A percentile compares a stretch with the other conserved stretches of the same genome.
These are phyloP conservation scores for Coendou prehensilis DNA, from an alignment of 2,797 vertebrate species.

Conservation along the genomic window DNA sequence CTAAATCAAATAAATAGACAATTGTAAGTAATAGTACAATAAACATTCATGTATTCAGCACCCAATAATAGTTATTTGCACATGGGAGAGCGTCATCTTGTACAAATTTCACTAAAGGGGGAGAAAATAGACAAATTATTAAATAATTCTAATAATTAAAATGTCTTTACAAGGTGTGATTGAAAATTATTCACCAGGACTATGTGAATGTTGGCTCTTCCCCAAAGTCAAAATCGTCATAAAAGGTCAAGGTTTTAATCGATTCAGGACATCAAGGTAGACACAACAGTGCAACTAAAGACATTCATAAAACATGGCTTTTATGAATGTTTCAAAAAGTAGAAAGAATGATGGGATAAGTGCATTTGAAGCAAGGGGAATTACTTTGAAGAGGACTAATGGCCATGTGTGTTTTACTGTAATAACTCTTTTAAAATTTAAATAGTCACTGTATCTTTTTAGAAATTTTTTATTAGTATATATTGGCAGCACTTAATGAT, in stretches of 20 bases:
- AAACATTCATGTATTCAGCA: neutral
- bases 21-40: neutral
- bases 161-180: neutral
- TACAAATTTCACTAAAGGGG: neutral
- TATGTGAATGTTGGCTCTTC: neutral
- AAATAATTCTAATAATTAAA: neutral
- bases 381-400: neutral
- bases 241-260: neutral
- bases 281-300: neutral
- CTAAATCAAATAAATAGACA: constrained; percentile 25
- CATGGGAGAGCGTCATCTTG: neutral
- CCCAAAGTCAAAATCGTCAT: neutral
- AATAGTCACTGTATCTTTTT: neutral
- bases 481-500: neutral
- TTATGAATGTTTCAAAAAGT: neutral
- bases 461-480: neutral
- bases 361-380: neutral
- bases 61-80: neutral
- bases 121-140: constrained; percentile 31
- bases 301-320: neutral
- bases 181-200: neutral
- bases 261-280: neutral
- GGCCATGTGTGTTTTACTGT: neutral
- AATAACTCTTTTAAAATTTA: neutral
- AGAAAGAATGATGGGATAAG: neutral